Evolutionary conservation across 2,113 vertebrate genomes (phyloP), one percentile per base, ranked within the genome.

Genomic region (Psittacara wagleri): DNA sequence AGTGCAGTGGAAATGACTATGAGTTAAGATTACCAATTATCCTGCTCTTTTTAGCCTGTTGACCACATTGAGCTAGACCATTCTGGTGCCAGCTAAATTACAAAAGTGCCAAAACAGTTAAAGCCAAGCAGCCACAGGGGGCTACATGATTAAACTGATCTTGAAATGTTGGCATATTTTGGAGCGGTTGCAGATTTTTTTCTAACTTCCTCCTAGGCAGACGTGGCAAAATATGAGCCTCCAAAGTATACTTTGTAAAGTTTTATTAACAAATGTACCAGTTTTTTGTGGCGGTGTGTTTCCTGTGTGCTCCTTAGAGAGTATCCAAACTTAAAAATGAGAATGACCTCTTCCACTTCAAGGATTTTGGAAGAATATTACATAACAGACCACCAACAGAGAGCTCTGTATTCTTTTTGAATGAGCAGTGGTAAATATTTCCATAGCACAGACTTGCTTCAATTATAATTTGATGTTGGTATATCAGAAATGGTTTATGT

Each of bases 81-180:
- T 87, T 90, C 37, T 66, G 35, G 28, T 95, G 83, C 74, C 75
- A 72, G 52, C 17, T 92, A 74, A 77, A 85, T 95, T 94, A 80
- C 49, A 70, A 72, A 66, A 83, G 43, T 70, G 33, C 24, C 57
- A 73, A 63, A 90, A 69, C 31, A 13, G 22, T 83, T 83, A 59
- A 27, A 69, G 29, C 28, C 79, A 93, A 80, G 55, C 27, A 74
- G 77, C 80, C 66, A 72, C 29, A 61, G 10, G 27, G 79, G 57
- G 52, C 84, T 92, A 89, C 46, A 49, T 87, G 48, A 94, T 94
- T 17, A 82, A 91, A 92, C 18, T 61, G 55, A 15, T 67, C 48
- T 70, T 28, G 73, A 87, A 77, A 67, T 2, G 0, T 35, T 85
- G 57, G 13, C 13, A 35, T 51, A 61, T 7, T 67, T 76, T 35